Evolutionary conservation across 2,888 invertebrate genomes (phyloP).

Genomic region (Phymatocera aterrima): DNA sequence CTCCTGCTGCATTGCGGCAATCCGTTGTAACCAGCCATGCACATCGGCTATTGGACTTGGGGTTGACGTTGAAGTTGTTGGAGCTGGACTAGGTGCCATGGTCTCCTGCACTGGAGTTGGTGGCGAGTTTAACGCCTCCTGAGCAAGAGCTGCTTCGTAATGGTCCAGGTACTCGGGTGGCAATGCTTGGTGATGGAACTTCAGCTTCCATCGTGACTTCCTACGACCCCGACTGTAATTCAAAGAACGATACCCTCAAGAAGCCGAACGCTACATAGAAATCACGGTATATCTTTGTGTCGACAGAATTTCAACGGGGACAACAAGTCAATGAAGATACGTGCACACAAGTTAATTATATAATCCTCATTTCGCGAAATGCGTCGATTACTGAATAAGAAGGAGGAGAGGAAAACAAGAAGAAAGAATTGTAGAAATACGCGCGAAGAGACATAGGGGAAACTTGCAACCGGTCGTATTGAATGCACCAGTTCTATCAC

Average conservation of each 20-base stretch:
- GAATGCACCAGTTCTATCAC: background rate
- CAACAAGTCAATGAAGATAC: background rate
- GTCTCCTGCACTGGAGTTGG: constrained; percentile 61
- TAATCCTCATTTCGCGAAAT: background rate
- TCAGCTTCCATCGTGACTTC: constrained; percentile 84
- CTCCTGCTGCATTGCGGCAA: constrained; percentile 84
- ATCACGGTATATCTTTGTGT: background rate
- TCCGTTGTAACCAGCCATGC: constrained; percentile 84
- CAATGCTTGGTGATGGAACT: constrained; percentile 88
- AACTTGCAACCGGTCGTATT: constrained; percentile 42
- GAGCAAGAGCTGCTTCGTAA: constrained; percentile 84
- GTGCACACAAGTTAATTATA: constrained; percentile 4
- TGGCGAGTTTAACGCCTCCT: constrained; percentile 71
- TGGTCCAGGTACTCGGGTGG: constrained; percentile 88
- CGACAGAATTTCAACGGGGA: background rate
- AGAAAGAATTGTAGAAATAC: constrained; percentile 8
- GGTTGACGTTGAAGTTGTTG: constrained; percentile 69
- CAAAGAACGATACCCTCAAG: constrained; percentile 2
- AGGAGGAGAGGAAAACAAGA: no score
- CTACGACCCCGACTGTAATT: constrained; percentile 75
- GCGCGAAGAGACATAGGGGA: constrained; percentile 39
- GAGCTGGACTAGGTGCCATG: constrained; percentile 71
- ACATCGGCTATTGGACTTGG: constrained; percentile 69
- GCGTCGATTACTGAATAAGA: no score
- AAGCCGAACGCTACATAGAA: background rate